Conservation (phyloP, 2,888 invertebrate species). For the Eulithis testata region DNA sequence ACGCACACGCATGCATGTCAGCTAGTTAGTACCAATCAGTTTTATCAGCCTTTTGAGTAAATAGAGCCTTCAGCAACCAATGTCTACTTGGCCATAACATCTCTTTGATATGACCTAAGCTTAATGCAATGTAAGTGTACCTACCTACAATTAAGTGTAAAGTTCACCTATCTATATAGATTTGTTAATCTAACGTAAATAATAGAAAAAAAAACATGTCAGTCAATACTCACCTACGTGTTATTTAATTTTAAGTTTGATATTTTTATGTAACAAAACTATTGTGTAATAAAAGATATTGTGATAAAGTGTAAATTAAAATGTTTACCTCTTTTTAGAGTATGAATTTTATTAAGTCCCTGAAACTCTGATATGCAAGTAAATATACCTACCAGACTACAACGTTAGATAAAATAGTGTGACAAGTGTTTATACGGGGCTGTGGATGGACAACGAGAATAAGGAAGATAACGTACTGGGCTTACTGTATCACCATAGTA, state of each 20-base stretch:
- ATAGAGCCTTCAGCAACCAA: no score
- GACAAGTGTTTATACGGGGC: no score
- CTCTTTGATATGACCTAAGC: no score
- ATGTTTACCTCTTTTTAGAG: constrained; percentile 34
- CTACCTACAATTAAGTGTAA: background rate
- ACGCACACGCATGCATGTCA: no score
- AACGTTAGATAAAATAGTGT: no score
- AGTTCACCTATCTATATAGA: background rate
- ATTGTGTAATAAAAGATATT: constrained; percentile 54
- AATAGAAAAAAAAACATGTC: background rate
- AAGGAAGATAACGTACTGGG: no score
- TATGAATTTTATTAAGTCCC: constrained; percentile 14
- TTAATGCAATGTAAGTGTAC: background rate
- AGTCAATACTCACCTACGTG: constrained; percentile 48
- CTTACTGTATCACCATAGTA: no score
- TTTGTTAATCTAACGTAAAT: background rate
- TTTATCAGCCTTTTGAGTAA: no score
- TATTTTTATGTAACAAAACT: constrained; percentile 52
- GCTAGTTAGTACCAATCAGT: no score
- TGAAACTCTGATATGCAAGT: background rate
- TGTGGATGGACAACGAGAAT: no score
- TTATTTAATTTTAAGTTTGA: constrained; percentile 78
- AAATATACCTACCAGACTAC: no score
- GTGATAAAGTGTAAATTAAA: constrained; percentile 80
- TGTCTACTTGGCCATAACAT: no score